These are phyloP conservation scores for Trimorus sp. DNA, from an alignment of 2,888 invertebrate genomes.

Conservation along the genomic window DNA sequence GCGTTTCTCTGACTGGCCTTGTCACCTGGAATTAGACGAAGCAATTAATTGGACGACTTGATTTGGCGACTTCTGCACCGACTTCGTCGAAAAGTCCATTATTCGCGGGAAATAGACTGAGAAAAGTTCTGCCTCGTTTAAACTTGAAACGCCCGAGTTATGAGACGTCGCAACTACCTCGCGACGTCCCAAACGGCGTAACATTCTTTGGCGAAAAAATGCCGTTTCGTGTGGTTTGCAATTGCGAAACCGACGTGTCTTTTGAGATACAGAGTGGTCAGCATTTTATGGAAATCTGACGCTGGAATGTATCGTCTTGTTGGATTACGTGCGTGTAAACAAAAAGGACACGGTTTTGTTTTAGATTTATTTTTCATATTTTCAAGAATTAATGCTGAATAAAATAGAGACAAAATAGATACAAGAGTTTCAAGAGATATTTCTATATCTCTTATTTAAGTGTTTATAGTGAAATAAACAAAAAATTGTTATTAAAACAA, in stretches of 20 bases:
- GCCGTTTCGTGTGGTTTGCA: conserved; percentile 1
- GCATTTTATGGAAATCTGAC: conserved; percentile 15
- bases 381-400: no score
- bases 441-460: no score
- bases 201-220: conserved; percentile 5
- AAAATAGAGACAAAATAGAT: no score
- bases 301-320: neutral
- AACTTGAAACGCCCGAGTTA: conserved; percentile 12
- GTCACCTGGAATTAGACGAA: conserved; percentile 59
- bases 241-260: neutral
- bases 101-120: conserved; percentile 22
- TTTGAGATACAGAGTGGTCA: neutral
- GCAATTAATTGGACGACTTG: conserved; percentile 22
- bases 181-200: neutral
- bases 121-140: conserved; percentile 44
- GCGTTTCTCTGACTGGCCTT: conserved; percentile 60
- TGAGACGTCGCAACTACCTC: neutral
- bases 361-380: no score
- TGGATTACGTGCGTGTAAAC: no score
- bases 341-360: no score
- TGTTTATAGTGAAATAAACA: no score
- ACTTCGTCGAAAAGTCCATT: conserved; percentile 8
- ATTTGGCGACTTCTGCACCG: conserved; percentile 11
- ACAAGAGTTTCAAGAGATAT: no score
- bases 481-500: no score